Evolutionary conservation across 2,113 vertebrate genomes (phyloP), one percentile per base, ranked within the genome.

Genomic region (Otis tarda): DNA sequence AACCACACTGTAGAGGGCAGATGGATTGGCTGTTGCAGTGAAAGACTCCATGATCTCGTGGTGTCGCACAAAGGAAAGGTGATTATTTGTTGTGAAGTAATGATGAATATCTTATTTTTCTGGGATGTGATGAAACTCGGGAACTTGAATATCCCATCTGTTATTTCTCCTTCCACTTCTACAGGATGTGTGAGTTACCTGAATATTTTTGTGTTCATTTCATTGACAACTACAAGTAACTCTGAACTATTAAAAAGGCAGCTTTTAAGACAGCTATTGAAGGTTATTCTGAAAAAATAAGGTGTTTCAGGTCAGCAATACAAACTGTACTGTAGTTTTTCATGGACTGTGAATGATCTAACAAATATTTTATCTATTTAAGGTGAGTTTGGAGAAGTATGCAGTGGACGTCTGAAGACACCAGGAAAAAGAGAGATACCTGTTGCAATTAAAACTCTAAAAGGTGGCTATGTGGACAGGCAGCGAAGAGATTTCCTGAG

Each of bases 301-400:
- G 6, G 12, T 52, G 4, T 68, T 56, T 68, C 56, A 22, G 37
- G 57, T 78, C 43, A 65, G 31, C 14, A 59, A 7, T 49, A 28
- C n/a, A 52, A 73, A 61, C 41, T 20, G 43, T 53, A 14, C 52
- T 35, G 9, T 65, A 50, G 31, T 43, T 64, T 23, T 86, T 25
- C 53, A 16, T 56, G 75, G 70, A 41, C 37, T 67, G 35, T 74
- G 39, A 53, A 31, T 89, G 69, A 24, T 33, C 14, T 91, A 88
- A 86, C 19, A 76, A 45, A 16, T 68, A 9, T 82, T 78, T 95
- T 94, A 31, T 88, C 78, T 81, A 3, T 96, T 97, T 83, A 81
- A 99, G 99, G 99, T 86, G 99, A 99, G 97, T 99, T 99, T 97
- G 99, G 99, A 59, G 99, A 99, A 97, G 99, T 99, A 24, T 99